Evolutionary conservation across 2,888 invertebrate species (phyloP).

Genomic region (Aplocera efformata): DNA sequence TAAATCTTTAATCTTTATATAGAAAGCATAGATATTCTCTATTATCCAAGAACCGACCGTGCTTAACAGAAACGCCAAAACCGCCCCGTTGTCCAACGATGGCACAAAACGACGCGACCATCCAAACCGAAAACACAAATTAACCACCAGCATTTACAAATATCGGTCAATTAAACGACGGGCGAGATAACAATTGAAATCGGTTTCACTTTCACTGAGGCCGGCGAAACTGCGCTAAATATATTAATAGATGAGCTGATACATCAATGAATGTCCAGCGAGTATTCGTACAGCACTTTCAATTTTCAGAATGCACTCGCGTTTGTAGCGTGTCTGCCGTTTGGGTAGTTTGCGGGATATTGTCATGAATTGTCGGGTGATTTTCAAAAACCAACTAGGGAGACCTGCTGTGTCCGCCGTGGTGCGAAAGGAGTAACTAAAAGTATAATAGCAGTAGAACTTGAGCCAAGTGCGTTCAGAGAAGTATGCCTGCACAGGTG

Average conservation of each 20-base stretch:
- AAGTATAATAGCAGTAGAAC: no score
- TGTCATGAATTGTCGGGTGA: no score
- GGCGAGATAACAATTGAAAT: constrained; percentile 73
- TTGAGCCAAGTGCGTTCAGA: no score
- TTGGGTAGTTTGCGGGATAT: constrained; percentile 18
- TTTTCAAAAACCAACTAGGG: no score
- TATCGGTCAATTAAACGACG: constrained; percentile 74
- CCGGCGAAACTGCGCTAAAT: constrained; percentile 66
- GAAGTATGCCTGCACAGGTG: no score
- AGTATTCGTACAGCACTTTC: constrained; percentile 67
- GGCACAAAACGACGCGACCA: not conserved
- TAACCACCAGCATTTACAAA: constrained; percentile 64
- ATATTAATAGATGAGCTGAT: constrained; percentile 74
- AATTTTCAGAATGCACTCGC: constrained; percentile 53
- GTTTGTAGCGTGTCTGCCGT: constrained; percentile 29
- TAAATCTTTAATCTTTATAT: no score
- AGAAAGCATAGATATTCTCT: no score
- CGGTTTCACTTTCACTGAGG: constrained; percentile 70
- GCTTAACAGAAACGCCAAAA: no score
- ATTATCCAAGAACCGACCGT: no score
- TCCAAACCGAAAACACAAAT: constrained; percentile 42
- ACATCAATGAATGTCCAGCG: constrained; percentile 66
- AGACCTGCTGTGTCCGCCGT: no score
- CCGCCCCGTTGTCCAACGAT: no score
- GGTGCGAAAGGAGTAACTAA: no score